Conservation (phyloP, 2,797 vertebrate genomes). For the Periophthalmus magnuspinnatus region DNA sequence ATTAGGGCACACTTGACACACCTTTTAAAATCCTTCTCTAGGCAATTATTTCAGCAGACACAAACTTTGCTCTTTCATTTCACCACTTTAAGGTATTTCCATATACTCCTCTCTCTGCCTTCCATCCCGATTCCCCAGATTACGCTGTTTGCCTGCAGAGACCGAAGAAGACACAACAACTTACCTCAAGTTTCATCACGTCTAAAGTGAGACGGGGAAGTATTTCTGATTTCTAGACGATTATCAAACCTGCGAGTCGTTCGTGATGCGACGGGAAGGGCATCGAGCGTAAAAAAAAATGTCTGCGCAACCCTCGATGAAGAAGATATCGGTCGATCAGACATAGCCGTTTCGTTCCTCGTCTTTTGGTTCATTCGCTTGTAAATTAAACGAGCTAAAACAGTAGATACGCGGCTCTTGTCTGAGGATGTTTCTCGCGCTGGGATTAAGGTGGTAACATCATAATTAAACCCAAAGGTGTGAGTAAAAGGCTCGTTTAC, state of each 20-base stretch:
- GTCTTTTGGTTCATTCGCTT: neutral
- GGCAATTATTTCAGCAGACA: slow-evolving; percentile 46
- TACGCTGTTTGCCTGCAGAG: slow-evolving; percentile 20
- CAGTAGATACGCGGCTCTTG: neutral
- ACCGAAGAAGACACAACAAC: slow-evolving; percentile 26
- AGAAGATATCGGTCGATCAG: too few relatives aligned
- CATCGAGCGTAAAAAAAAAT: neutral
- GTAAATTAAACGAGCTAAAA: neutral
- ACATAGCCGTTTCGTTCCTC: neutral
- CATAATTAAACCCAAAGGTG: neutral
- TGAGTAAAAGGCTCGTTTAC: neutral
- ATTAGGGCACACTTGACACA: slow-evolving; percentile 60
- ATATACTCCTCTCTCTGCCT: slow-evolving; percentile 11
- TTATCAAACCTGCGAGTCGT: slow-evolving; percentile 8
- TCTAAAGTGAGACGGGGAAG: slow-evolving; percentile 31
- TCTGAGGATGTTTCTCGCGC: neutral
- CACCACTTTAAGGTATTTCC: slow-evolving; percentile 15
- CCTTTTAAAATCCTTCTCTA: slow-evolving; percentile 34
- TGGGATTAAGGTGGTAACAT: neutral
- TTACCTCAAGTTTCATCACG: slow-evolving; percentile 55
- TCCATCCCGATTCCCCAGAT: slow-evolving; percentile 29
- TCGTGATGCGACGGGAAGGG: neutral
- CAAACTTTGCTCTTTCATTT: slow-evolving; percentile 41
- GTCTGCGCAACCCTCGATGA: too few relatives aligned
- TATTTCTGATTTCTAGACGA: slow-evolving; percentile 9